Conservation (phyloP, 2,797 vertebrate species). For the Enteromius treurensis region DNA sequence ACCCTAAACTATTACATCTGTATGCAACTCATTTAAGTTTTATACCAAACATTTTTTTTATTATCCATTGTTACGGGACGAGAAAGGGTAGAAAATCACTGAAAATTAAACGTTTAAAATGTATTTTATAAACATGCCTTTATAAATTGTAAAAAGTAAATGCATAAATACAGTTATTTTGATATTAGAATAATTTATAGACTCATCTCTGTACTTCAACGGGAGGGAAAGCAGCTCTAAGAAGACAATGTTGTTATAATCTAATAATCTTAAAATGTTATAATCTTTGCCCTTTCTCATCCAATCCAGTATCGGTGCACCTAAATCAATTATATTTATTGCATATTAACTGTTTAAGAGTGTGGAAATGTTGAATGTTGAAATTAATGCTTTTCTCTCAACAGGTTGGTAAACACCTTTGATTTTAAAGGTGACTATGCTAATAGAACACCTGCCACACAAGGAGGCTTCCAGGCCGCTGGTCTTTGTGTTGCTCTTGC, state of each 20-base stretch:
- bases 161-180: too few relatives aligned
- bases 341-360: background rate
- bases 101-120: too few relatives aligned
- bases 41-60: too few relatives aligned
- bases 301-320: background rate
- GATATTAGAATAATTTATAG: too few relatives aligned
- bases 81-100: too few relatives aligned
- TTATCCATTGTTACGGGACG: too few relatives aligned
- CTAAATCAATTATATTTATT: background rate
- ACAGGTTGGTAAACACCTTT: slow-evolving; percentile 80
- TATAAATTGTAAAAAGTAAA: too few relatives aligned
- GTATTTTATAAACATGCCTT: too few relatives aligned
- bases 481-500: slow-evolving; percentile 86
- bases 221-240: background rate
- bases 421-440: slow-evolving; percentile 68
- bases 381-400: background rate
- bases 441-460: slow-evolving; percentile 65
- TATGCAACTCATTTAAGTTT: too few relatives aligned
- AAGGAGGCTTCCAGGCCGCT: slow-evolving; percentile 89
- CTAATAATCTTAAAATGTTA: background rate
- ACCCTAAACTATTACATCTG: background rate
- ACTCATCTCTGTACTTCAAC: background rate
- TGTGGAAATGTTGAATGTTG: background rate
- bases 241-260: too few relatives aligned
- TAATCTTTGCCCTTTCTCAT: background rate